Evolutionary conservation across 2,888 invertebrate species (phyloP).

Genomic region (Dioctria rufipes): DNA sequence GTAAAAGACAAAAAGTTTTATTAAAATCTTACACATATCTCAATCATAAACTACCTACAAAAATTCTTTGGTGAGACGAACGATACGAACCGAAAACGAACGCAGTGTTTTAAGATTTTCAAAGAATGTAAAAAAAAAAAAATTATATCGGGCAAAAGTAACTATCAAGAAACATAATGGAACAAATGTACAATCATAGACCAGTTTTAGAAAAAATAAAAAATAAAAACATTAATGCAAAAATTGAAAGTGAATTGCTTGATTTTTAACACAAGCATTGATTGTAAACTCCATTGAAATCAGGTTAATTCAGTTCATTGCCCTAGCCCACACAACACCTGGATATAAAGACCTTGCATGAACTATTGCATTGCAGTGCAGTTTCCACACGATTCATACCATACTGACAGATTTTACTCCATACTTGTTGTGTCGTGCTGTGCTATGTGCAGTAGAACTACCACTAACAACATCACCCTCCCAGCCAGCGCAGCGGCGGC

Average conservation of each 20-base stretch:
- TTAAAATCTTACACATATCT: too few relatives aligned
- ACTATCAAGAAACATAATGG: not conserved
- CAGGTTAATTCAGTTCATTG: conserved; percentile 71
- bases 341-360: conserved; percentile 41
- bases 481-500: conserved; percentile 16
- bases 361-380: conserved; percentile 44
- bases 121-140: not conserved
- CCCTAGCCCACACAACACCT: conserved; percentile 61
- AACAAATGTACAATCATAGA: conserved; percentile 3
- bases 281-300: conserved; percentile 65
- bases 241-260: conserved; percentile 43
- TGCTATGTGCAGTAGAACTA: not conserved
- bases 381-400: conserved; percentile 18
- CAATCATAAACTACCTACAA: not conserved
- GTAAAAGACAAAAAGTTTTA: too few relatives aligned
- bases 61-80: not conserved
- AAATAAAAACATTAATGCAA: not conserved
- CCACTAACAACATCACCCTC: not conserved
- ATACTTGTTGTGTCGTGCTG: conserved; percentile 4
- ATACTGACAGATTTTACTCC: not conserved
- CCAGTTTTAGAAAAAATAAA: not conserved
- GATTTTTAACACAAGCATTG: conserved; percentile 13
- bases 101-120: not conserved
- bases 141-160: not conserved
- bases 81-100: not conserved